phyloP scores from a whole-genome alignment of 2,888 invertebrate genomes.

The Tuberolachnus salignus region DNA sequence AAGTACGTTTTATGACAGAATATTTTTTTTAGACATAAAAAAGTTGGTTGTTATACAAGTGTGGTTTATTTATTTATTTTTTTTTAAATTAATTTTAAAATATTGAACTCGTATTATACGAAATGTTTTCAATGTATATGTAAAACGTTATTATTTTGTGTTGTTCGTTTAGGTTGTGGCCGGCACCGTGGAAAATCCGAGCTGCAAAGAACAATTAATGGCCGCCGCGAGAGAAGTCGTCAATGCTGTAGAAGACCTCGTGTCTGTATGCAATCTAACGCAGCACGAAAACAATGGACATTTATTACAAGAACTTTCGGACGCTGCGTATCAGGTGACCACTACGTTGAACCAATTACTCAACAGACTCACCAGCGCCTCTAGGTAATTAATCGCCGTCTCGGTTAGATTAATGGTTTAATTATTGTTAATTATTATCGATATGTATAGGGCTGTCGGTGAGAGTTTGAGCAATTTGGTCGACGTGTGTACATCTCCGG shows the following conservation, averaged over 20 bases:
- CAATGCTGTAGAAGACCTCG: constrained; percentile 86
- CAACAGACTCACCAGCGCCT: constrained; percentile 77
- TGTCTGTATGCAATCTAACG: constrained; percentile 78
- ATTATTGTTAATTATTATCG: constrained; percentile 1
- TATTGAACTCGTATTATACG: no score
- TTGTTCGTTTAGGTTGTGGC: constrained; percentile 72
- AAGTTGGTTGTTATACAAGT: no score
- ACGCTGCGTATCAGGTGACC: constrained; percentile 87
- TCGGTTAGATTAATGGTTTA: background rate
- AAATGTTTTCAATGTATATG: no score
- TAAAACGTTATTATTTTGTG: no score
- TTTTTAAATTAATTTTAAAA: no score
- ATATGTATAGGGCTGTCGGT: constrained; percentile 77
- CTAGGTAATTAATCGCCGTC: constrained; percentile 20
- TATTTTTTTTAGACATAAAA: background rate
- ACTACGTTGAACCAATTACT: constrained; percentile 86
- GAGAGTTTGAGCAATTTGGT: constrained; percentile 91
- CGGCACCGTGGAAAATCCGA: constrained; percentile 79
- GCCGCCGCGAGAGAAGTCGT: constrained; percentile 93
- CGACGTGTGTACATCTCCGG: constrained; percentile 84
- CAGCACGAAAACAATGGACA: constrained; percentile 70
- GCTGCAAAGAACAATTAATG: constrained; percentile 88
- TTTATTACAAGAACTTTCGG: constrained; percentile 75
- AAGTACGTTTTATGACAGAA: constrained; percentile 66
- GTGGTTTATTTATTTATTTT: no score